These are phyloP conservation scores for Mylabris sibirica DNA, from an alignment of 2,888 invertebrate species.

Conservation along the genomic window DNA sequence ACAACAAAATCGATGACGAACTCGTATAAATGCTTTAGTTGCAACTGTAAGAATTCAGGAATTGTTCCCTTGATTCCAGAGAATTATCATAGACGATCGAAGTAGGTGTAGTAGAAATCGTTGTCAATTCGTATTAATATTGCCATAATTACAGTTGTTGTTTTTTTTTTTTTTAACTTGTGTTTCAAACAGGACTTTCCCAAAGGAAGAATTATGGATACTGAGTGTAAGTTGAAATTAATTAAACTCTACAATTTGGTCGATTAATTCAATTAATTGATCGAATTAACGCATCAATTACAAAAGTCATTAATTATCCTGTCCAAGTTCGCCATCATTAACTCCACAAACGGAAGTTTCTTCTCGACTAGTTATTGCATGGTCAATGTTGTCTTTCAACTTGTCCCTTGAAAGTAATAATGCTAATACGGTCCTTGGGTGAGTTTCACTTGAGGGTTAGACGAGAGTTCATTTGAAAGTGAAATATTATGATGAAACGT, in stretches of 20 bases:
- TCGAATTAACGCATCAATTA: background rate
- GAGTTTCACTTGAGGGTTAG: background rate
- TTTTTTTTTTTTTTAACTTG: background rate
- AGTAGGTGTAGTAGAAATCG: background rate
- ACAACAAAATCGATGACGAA: background rate
- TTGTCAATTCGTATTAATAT: background rate
- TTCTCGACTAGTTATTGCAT: background rate
- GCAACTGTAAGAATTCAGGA: conserved; percentile 1
- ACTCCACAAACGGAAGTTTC: background rate
- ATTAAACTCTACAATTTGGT: background rate
- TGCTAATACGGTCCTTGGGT: background rate
- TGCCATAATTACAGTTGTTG: no score
- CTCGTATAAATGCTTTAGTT: background rate
- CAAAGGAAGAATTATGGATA: background rate
- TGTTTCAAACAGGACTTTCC: background rate
- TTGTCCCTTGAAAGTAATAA: background rate
- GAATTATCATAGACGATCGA: background rate
- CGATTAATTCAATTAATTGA: background rate
- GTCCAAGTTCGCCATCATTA: background rate
- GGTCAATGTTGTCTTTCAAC: background rate
- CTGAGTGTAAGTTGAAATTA: background rate
- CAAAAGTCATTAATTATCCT: background rate
- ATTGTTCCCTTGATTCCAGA: background rate
- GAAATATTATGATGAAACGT: background rate
- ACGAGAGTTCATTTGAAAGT: background rate